phyloP scores from a whole-genome alignment of 2,113 vertebrate species.

The Odocoileus hemionus region DNA sequence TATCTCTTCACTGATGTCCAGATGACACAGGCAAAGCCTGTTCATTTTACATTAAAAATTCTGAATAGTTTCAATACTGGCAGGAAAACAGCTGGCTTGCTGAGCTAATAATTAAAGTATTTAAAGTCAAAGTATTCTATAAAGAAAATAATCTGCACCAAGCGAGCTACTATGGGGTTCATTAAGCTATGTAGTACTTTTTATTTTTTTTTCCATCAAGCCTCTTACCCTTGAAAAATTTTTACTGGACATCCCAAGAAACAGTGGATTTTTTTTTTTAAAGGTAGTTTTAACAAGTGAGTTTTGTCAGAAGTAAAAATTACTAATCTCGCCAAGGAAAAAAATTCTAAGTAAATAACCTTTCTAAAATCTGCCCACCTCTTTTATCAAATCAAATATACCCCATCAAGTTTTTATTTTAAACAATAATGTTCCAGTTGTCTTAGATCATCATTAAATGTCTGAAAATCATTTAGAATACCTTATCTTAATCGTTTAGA shows the following conservation, averaged over 20 bases:
- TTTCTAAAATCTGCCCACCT: neutral
- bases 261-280: neutral
- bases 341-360: neutral
- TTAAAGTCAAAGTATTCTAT: slow-evolving; percentile 2
- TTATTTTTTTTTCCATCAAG: neutral
- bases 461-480: neutral
- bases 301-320: neutral
- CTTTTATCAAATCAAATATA: slow-evolving; percentile 9
- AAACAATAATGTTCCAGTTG: neutral
- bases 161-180: neutral
- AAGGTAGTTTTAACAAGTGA: neutral
- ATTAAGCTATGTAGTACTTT: neutral
- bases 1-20: neutral
- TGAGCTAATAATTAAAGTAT: slow-evolving; percentile 45
- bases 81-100: neutral
- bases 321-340: neutral
- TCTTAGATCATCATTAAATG: neutral
- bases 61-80: neutral
- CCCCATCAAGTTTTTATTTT: neutral
- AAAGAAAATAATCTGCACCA: neutral
- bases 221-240: neutral
- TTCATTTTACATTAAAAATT: neutral
- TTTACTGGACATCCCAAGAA: neutral
- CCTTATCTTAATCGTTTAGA: slow-evolving; percentile 23
- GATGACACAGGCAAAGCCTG: neutral